phyloP scores from a whole-genome alignment of 2,113 vertebrate species.

The Sciurus niger region DNA sequence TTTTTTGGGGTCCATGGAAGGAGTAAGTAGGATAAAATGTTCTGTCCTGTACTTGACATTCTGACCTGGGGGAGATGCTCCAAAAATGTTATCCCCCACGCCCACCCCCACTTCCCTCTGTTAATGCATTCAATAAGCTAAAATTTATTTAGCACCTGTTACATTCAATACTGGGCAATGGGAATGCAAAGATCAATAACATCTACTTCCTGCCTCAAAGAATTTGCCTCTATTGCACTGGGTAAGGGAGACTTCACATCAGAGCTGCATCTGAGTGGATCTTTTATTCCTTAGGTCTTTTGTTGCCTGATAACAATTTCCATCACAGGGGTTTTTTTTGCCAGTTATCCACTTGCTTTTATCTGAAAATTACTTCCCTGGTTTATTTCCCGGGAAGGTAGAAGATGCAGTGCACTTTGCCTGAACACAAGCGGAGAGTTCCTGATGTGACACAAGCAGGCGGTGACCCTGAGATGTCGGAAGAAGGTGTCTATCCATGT shows the following conservation, averaged over 20 bases:
- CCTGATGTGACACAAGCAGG: not conserved
- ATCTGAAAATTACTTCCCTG: constrained; percentile 35
- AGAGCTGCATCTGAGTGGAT: not conserved
- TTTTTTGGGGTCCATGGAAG: not conserved
- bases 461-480: not conserved
- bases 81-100: not conserved
- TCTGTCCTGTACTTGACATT: not conserved
- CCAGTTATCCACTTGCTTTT: constrained; percentile 48
- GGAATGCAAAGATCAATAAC: not conserved
- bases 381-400: constrained; percentile 40
- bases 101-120: not conserved
- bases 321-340: not conserved
- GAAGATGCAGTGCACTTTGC: constrained; percentile 24
- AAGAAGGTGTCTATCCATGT: not conserved
- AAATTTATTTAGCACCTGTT: not conserved
- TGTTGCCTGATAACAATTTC: constrained; percentile 42
- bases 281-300: not conserved
- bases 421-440: not conserved
- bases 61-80: not conserved
- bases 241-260: not conserved
- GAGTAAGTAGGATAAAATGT: not conserved
- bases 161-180: not conserved
- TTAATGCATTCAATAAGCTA: not conserved
- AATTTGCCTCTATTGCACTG: not conserved
- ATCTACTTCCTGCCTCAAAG: not conserved